phyloP scores from a whole-genome alignment of 2,797 vertebrate genomes.

The Phataginus tetradactyla region DNA sequence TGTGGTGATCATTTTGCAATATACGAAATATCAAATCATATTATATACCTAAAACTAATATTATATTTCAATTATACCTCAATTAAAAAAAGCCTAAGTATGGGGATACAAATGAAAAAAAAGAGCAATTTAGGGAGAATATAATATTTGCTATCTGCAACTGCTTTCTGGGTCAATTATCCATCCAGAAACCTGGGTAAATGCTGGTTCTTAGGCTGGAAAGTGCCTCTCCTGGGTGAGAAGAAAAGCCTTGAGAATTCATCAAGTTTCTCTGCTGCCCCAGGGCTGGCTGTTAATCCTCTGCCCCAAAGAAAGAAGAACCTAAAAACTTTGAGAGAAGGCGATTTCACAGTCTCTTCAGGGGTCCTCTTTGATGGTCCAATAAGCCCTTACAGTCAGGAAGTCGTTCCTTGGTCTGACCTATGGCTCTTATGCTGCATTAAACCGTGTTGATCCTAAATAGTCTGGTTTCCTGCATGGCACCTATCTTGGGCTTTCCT shows the following conservation, averaged over 20 bases:
- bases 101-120: not conserved
- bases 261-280: not conserved
- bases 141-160: not conserved
- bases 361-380: slow-evolving; percentile 70
- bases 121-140: not conserved
- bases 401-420: slow-evolving; percentile 73
- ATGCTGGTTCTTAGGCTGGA: not conserved
- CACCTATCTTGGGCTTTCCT: slow-evolving; percentile 61
- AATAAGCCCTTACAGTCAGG: slow-evolving; percentile 67
- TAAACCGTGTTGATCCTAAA: slow-evolving; percentile 68
- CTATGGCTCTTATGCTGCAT: slow-evolving; percentile 60
- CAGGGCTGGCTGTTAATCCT: not conserved
- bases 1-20: not conserved
- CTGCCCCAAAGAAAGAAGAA: not conserved
- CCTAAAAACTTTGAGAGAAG: slow-evolving; percentile 9
- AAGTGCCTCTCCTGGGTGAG: not conserved
- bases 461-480: slow-evolving; percentile 65
- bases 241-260: not conserved
- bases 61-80: not conserved
- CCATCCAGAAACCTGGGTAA: not conserved
- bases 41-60: not conserved
- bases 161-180: not conserved
- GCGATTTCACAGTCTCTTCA: slow-evolving; percentile 74
- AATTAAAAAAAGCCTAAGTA: not conserved
- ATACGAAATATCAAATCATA: not conserved